Percentiles rank a stretch among this genome's conserved stretches.
These are phyloP conservation scores for Picus viridis DNA, from an alignment of 2,797 vertebrate genomes.

Conservation along the genomic window DNA sequence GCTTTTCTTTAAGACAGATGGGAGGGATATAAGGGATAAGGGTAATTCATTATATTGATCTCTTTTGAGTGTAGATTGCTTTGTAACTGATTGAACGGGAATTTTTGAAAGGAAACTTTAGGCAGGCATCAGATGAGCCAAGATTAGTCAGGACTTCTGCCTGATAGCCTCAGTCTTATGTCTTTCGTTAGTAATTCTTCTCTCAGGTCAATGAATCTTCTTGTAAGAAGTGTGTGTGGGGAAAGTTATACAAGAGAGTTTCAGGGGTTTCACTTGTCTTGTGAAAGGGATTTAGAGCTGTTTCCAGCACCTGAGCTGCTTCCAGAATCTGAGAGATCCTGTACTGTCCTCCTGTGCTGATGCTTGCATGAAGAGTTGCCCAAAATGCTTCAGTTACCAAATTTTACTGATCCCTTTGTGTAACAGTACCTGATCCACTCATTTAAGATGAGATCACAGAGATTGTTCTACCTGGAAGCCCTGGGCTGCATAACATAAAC, in stretches of 20 bases:
- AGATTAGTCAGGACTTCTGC: constrained; percentile 45
- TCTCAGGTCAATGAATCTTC: constrained; percentile 27
- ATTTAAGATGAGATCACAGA: background rate
- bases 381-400: background rate
- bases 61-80: background rate
- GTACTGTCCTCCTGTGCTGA: background rate
- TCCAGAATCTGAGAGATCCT: background rate
- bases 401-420: background rate
- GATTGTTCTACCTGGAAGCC: background rate
- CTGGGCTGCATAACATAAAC: background rate
- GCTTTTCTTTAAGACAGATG: background rate
- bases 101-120: constrained; percentile 34
- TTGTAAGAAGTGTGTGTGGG: background rate
- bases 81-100: background rate
- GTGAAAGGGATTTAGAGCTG: background rate
- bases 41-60: background rate
- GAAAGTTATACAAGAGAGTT: background rate
- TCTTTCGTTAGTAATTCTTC: constrained; percentile 32
- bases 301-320: background rate
- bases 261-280: background rate
- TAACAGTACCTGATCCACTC: background rate
- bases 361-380: background rate
- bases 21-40: background rate
- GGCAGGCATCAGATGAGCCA: background rate
- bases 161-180: constrained; percentile 1